A percentile compares a stretch with the other conserved stretches of the same genome.
Evolutionary conservation across 1,140 invertebrate genomes (phyloP).

Genomic region (Gyrodactylus salaris): DNA sequence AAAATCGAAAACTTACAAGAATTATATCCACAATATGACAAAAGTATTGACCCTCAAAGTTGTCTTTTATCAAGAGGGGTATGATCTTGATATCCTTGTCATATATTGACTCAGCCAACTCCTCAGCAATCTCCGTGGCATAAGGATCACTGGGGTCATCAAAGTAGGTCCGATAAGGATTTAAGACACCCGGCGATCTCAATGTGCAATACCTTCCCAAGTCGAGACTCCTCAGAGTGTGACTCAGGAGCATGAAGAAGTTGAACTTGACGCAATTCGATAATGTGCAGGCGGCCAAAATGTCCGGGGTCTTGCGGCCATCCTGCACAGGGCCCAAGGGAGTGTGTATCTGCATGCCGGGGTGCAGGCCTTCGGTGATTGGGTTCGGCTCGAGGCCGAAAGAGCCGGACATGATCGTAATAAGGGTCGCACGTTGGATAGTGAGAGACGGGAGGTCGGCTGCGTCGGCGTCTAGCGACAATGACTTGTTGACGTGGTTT

Average conservation of each 20-base stretch:
- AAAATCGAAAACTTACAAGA: too few species aligned
- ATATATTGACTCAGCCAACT: background rate
- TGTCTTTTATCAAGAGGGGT: background rate
- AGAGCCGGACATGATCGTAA: background rate
- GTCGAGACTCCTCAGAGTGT: background rate
- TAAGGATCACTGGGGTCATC: background rate
- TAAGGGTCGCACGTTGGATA: too few species aligned
- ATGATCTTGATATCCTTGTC: background rate
- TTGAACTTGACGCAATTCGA: background rate
- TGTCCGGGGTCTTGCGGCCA: too few species aligned
- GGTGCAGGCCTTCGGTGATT: background rate
- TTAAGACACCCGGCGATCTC: background rate
- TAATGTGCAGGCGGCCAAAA: background rate
- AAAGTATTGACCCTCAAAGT: background rate
- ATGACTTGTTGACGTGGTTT: background rate
- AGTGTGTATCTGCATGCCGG: background rate
- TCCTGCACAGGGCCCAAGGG: too few species aligned
- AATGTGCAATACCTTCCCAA: background rate
- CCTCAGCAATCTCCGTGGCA: background rate
- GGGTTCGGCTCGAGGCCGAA: background rate
- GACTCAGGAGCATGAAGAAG: background rate
- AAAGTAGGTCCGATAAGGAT: background rate
- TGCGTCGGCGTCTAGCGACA: too few species aligned
- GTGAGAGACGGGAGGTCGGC: too few species aligned
- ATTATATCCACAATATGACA: background rate